phyloP scores from a whole-genome alignment of 1,140 invertebrate genomes.

The Ruditapes philippinarum region DNA sequence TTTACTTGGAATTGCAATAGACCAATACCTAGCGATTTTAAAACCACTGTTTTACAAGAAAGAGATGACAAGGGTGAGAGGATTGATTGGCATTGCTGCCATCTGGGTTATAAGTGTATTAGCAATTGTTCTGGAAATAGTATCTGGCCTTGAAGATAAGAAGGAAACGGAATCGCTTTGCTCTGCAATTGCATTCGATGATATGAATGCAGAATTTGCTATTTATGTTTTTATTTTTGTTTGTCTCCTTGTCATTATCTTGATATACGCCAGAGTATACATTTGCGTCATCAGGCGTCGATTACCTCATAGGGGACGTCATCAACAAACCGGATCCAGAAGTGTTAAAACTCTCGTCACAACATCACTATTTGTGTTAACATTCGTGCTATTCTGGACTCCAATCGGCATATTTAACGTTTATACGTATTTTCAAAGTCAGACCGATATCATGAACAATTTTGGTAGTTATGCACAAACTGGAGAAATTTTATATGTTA shows the following conservation, averaged over 20 bases:
- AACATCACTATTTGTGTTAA: constrained; percentile 90
- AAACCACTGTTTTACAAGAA: constrained; percentile 94
- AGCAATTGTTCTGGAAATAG: constrained; percentile 85
- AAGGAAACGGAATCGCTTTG: constrained; percentile 65
- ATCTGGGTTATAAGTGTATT: constrained; percentile 89
- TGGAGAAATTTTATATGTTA: too few relatives aligned
- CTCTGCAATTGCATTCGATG: constrained; percentile 85
- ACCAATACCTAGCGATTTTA: constrained; percentile 94
- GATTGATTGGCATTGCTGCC: constrained; percentile 90
- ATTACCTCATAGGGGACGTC: not conserved
- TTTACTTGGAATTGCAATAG: constrained; percentile 90
- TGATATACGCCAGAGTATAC: constrained; percentile 71
- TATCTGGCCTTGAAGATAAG: constrained; percentile 70
- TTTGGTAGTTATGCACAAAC: too few relatives aligned
- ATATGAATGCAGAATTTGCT: constrained; percentile 74
- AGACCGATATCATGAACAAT: too few relatives aligned
- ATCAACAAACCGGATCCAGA: not conserved
- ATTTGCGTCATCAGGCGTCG: not conserved
- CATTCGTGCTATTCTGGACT: constrained; percentile 90
- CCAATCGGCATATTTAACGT: constrained; percentile 87
- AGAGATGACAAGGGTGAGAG: constrained; percentile 88
- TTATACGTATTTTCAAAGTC: too few relatives aligned
- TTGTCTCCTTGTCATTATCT: constrained; percentile 83
- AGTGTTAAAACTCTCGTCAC: constrained; percentile 90
- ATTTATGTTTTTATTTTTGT: constrained; percentile 85